Conservation (phyloP, 2,797 vertebrate species). For the Danio aesculapii region DNA sequence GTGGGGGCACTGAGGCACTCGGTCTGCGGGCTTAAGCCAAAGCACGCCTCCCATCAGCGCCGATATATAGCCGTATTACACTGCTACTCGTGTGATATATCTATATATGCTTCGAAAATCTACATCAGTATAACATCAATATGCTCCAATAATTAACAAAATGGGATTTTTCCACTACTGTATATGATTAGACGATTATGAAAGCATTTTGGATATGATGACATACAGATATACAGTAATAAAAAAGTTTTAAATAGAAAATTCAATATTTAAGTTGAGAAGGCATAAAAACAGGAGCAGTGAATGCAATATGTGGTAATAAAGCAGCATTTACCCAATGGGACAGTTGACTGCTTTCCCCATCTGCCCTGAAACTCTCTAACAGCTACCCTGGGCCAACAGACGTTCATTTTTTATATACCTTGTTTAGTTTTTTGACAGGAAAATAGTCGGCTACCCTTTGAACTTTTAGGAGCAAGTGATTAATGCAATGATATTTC, state of each 20-base stretch:
- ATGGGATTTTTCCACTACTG: no score
- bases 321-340: background rate
- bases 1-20: no score
- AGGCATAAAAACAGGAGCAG: background rate
- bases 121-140: no score
- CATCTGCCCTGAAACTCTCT: background rate
- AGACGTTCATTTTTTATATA: background rate
- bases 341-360: background rate
- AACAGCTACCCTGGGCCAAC: background rate
- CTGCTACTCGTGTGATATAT: no score
- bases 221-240: background rate
- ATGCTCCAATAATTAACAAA: no score
- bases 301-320: background rate
- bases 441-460: background rate
- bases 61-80: no score
- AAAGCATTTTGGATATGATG: background rate
- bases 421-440: background rate
- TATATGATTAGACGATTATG: no score
- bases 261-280: background rate
- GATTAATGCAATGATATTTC: background rate
- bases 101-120: no score
- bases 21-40: no score
- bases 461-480: background rate
- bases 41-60: no score
- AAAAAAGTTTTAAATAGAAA: background rate